A percentile compares a stretch with the other conserved stretches of the same genome.
Evolutionary conservation across 2,113 vertebrate species (phyloP).

Genomic region (Grantiella picta): DNA sequence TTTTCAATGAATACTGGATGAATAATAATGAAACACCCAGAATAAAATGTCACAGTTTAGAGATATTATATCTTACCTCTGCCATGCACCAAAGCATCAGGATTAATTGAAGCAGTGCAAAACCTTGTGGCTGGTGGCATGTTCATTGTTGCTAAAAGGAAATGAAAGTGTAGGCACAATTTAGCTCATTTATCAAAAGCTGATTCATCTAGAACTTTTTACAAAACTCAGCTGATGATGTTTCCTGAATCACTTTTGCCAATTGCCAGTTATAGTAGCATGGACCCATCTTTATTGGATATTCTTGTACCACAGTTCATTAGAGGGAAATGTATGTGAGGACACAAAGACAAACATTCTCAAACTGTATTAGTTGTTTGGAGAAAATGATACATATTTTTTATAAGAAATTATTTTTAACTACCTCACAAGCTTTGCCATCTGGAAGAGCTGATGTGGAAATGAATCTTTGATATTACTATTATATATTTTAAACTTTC

Average conservation of each 20-base stretch:
- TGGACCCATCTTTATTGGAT: background rate
- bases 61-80: background rate
- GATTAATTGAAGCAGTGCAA: background rate
- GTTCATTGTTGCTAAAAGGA: background rate
- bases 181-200: background rate
- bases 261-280: background rate
- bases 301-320: background rate
- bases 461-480: background rate
- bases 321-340: background rate
- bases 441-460: background rate
- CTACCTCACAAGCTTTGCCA: background rate
- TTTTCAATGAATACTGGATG: slow-evolving; percentile 2
- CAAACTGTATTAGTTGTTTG: background rate
- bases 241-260: background rate
- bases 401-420: background rate
- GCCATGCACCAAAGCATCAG: background rate
- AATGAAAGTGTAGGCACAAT: background rate
- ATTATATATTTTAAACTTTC: background rate
- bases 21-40: background rate
- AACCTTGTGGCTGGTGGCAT: background rate
- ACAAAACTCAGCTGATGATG: background rate
- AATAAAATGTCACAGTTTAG: background rate
- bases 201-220: background rate
- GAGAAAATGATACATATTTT: background rate
- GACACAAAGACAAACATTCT: background rate